Conservation (phyloP, 2,113 vertebrate species). For the Melozone crissalis region DNA sequence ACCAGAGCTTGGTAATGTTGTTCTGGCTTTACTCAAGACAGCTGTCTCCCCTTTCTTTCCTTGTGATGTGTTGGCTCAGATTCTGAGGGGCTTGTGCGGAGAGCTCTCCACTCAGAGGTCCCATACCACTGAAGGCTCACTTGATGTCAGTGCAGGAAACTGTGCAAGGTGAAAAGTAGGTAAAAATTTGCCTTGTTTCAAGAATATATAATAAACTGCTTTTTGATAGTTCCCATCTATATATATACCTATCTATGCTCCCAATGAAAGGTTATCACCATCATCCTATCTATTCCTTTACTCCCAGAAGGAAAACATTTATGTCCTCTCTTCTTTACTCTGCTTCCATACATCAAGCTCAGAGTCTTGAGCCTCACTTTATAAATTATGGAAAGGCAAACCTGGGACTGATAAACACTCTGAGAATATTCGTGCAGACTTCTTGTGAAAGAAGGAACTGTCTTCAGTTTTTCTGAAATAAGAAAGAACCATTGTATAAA, state of each 20-base stretch:
- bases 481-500: neutral
- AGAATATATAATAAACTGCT: neutral
- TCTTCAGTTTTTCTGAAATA: neutral
- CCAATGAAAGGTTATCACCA: neutral
- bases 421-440: neutral
- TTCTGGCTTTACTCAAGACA: neutral
- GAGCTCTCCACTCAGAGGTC: neutral
- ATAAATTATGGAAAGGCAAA: neutral
- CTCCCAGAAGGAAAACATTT: neutral
- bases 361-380: neutral
- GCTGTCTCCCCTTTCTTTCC: neutral
- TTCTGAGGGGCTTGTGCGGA: neutral
- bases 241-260: neutral
- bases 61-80: neutral
- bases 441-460: neutral
- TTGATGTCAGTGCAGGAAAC: neutral
- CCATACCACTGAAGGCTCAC: accelerated
- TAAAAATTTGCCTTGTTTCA: neutral
- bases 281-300: neutral
- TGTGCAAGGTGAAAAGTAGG: neutral
- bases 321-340: neutral
- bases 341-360: neutral
- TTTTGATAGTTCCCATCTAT: neutral
- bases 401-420: neutral
- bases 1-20: neutral